Percentiles rank a stretch among this genome's conserved stretches.
Conservation (phyloP, 92 coral and sea anemone species). For the Blastomussa wellsi region DNA sequence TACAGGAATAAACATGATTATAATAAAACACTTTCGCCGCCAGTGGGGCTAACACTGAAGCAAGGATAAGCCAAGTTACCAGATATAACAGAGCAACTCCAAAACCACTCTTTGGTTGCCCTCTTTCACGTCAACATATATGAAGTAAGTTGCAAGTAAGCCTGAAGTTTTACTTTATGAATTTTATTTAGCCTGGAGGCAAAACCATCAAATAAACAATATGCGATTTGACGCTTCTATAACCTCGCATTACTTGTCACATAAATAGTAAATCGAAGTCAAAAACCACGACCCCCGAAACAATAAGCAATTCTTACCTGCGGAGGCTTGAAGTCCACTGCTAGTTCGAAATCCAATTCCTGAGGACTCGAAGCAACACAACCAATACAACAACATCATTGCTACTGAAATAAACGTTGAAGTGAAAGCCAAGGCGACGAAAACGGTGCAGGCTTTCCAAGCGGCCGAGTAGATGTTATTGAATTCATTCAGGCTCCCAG, state of each 20-base stretch:
- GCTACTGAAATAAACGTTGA: constrained; percentile 77
- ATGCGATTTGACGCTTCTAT: neutral
- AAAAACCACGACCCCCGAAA: neutral
- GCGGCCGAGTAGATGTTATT: constrained; percentile 76
- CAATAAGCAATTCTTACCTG: constrained; percentile 64
- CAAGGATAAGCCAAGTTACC: neutral
- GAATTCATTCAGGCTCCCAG: constrained; percentile 77
- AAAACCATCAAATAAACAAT: neutral
- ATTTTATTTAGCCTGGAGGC: constrained; percentile 5
- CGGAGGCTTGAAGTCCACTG: constrained; percentile 81
- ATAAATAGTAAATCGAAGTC: neutral
- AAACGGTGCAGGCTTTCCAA: constrained; percentile 89
- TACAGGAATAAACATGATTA: neutral
- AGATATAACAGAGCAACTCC: no score
- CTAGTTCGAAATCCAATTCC: constrained; percentile 84
- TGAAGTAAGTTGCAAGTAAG: neutral
- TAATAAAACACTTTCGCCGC: neutral
- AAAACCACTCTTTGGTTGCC: neutral
- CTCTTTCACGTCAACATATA: neutral
- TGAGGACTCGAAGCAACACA: constrained; percentile 71
- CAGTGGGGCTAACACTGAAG: neutral
- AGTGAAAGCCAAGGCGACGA: constrained; percentile 78
- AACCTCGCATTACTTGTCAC: neutral
- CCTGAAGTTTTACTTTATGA: neutral
- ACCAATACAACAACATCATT: constrained; percentile 74